phyloP scores from a whole-genome alignment of 2,888 invertebrate species.

The Antitype chi region DNA sequence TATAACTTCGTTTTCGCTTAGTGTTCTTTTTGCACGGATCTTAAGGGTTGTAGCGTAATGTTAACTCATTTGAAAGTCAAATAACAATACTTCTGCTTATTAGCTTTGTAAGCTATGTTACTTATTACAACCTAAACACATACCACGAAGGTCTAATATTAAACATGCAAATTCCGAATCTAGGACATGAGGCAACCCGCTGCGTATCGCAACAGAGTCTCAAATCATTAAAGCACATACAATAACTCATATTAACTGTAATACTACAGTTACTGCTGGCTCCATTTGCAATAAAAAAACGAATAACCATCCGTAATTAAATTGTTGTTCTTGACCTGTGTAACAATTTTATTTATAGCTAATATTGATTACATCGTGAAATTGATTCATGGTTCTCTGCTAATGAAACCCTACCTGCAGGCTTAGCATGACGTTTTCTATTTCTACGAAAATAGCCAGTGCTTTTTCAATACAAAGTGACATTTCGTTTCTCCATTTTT shows the following conservation, averaged over 20 bases:
- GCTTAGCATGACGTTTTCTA: too few relatives aligned
- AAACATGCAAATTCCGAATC: conserved; percentile 67
- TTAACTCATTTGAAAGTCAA: conserved; percentile 1
- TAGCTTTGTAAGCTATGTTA: not conserved
- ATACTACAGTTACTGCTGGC: conserved; percentile 70
- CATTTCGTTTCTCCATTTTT: too few relatives aligned
- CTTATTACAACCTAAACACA: conserved; percentile 32
- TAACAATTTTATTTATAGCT: conserved; percentile 39
- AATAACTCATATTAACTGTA: conserved; percentile 71
- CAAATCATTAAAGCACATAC: conserved; percentile 61
- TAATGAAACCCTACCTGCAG: too few relatives aligned
- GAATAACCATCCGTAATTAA: conserved; percentile 61
- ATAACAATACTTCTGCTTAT: not conserved
- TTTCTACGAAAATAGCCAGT: too few relatives aligned
- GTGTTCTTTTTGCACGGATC: too few relatives aligned
- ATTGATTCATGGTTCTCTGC: conserved; percentile 27
- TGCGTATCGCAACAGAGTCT: conserved; percentile 61
- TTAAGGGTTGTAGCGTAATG: too few relatives aligned
- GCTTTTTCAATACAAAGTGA: too few relatives aligned
- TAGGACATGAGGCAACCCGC: conserved; percentile 68
- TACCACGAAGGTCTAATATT: conserved; percentile 49
- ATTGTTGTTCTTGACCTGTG: conserved; percentile 56
- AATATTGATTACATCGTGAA: conserved; percentile 45
- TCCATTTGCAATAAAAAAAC: conserved; percentile 65
- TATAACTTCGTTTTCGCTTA: too few relatives aligned